A percentile compares a stretch with the other conserved stretches of the same genome.
Conservation (phyloP, 1,140 invertebrate genomes). For the Euglossa dilemma region DNA sequence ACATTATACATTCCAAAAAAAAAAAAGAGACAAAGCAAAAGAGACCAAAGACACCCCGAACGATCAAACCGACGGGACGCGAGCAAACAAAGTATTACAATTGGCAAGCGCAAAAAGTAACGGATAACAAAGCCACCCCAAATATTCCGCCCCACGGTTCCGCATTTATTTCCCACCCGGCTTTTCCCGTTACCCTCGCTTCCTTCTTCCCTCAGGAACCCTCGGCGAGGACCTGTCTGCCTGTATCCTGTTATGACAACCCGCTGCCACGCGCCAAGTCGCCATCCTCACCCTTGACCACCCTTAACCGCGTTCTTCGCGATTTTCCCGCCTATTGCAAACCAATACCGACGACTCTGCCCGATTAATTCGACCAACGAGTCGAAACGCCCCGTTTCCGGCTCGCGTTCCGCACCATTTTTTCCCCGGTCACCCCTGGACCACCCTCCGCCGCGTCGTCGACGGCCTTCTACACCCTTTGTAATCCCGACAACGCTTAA, state of each 20-base stretch:
- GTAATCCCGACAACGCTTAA: neutral
- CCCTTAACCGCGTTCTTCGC: neutral
- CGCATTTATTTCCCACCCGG: neutral
- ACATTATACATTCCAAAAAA: no score
- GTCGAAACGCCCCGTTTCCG: neutral
- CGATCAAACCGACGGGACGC: neutral
- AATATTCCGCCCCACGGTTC: neutral
- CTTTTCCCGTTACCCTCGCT: neutral
- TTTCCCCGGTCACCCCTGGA: neutral
- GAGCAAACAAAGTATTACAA: neutral
- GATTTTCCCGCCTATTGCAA: neutral
- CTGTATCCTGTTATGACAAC: constrained; percentile 13
- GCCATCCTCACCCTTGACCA: neutral
- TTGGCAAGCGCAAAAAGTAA: neutral
- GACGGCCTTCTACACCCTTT: neutral
- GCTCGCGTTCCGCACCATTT: no score
- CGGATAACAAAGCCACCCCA: no score
- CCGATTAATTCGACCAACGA: constrained; percentile 17
- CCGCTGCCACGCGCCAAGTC: constrained; percentile 8
- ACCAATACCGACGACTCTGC: neutral
- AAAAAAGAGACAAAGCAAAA: no score
- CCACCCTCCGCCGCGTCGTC: neutral
- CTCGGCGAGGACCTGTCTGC: neutral
- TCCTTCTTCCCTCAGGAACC: neutral
- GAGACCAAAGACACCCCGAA: no score